Base-by-base conservation (phyloP, 2,797 vertebrate species). In the Spinibarbus caldwelli region DNA sequence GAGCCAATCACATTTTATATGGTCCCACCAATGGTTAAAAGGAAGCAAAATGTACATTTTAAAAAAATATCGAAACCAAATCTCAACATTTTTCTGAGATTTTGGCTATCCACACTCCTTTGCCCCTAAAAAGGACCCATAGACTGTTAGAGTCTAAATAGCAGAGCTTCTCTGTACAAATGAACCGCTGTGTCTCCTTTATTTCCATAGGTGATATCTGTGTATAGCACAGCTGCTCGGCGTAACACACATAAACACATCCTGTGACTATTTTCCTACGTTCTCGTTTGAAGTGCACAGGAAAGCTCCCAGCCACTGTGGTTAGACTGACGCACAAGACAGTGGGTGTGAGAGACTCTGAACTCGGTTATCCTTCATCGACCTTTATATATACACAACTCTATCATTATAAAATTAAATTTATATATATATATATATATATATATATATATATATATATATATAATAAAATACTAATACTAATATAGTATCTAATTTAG, bases 221-320 rank as follows among this genome's bases (percentile, higher is more conserved):
- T 87, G 83, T 77, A 78, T 64, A 75, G 70, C 43, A 77, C 88
- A 90, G 86, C 82, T 84, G 84, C 70, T 79, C 6, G n/a, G 77
- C 66, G 85, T 66, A 78, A 85, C 57, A 85, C 57, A 86, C 83
- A 86, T 83, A 86, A 87, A 88, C 87, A 78, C 80, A 82, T 80
- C 85, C 57, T 86, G 80, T 78, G 70, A 84, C 71, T 80, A 75
- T 85, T 88, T 87, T 86, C 49, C 54, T 49, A 86, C 26, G 23
- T 54, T 82, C 38, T 31, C 43, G 75, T 87, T 88, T 83, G 77
- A 88, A 79, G 81, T 86, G 62, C 81, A n/a, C 73, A 83, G 81
- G 87, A 89, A 86, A 84, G 49, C 80, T 83, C 78, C 80, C 87
- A 86, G 84, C 84, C 83, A 86, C 54, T 72, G 77, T 83, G 36